phyloP scores from a whole-genome alignment of 2,113 vertebrate species.

The Hippocampus zosterae region DNA sequence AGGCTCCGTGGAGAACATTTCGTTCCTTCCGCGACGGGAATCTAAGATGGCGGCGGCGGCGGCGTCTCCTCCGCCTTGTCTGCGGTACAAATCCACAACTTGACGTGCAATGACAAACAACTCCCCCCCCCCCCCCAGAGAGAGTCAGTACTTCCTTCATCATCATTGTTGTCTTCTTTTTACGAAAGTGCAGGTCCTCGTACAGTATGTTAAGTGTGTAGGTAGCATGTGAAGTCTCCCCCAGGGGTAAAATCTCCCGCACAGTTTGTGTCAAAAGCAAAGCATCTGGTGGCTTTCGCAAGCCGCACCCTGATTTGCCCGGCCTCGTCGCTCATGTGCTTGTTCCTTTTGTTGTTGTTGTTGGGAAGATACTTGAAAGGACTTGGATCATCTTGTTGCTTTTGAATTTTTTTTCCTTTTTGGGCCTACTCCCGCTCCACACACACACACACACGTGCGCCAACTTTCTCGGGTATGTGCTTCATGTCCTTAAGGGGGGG shows the following conservation, averaged over 20 bases:
- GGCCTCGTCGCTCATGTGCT: slow-evolving; percentile 45
- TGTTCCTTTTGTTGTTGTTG: slow-evolving; percentile 20
- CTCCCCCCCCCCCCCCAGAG: no score
- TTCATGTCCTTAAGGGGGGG: slow-evolving; percentile 12
- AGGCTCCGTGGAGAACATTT: background rate
- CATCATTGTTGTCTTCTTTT: slow-evolving; percentile 43
- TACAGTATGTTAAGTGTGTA: slow-evolving; percentile 44
- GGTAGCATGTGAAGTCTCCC: slow-evolving; percentile 65
- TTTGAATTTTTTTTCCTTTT: background rate
- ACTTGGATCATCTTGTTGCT: background rate
- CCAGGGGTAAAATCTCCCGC: slow-evolving; percentile 3
- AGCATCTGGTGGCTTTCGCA: slow-evolving; percentile 1
- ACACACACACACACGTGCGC: background rate
- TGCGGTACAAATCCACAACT: slow-evolving; percentile 98
- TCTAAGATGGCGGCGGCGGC: slow-evolving; percentile 28
- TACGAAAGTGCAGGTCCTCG: slow-evolving; percentile 46
- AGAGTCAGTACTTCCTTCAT: slow-evolving; percentile 67
- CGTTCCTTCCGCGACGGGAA: background rate
- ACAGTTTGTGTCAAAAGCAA: background rate
- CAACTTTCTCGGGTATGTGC: slow-evolving; percentile 22
- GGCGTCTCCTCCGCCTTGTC: slow-evolving; percentile 48
- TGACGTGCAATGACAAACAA: slow-evolving; percentile 93
- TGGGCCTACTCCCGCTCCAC: background rate
- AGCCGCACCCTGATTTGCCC: slow-evolving; percentile 49
- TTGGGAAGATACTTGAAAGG: background rate